phyloP scores from a whole-genome alignment of 2,797 vertebrate genomes.

The Argentina silus region DNA sequence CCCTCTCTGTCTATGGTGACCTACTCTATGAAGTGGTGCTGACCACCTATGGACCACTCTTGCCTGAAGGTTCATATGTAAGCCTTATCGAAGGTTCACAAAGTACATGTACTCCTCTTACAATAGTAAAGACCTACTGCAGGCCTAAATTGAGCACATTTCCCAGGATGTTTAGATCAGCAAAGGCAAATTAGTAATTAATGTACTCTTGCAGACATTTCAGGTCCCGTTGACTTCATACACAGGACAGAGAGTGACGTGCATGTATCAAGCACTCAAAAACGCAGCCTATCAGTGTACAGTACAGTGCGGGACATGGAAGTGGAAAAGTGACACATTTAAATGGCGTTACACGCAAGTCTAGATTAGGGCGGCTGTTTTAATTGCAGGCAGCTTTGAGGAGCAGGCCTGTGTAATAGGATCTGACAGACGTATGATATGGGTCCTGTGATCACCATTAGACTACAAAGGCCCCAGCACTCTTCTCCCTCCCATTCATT shows the following conservation, averaged over 20 bases:
- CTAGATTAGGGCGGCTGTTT: constrained; percentile 20
- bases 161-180: background rate
- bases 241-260: background rate
- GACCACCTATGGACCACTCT: background rate
- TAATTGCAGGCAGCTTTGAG: constrained; percentile 32
- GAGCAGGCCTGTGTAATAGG: constrained; percentile 18
- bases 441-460: constrained; percentile 31
- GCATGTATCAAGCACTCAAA: background rate
- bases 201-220: background rate
- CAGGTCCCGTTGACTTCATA: background rate
- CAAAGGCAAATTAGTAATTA: no score
- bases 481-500: background rate
- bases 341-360: constrained; percentile 4
- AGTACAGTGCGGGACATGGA: background rate
- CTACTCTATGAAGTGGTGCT: background rate
- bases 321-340: constrained; percentile 18
- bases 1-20: background rate
- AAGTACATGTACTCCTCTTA: background rate
- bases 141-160: no score
- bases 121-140: no score
- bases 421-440: constrained; percentile 29
- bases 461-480: constrained; percentile 11
- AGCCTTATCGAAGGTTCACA: background rate
- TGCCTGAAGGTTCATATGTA: background rate
- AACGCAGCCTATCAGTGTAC: background rate